Evolutionary conservation across 1,140 invertebrate species (phyloP).

Genomic region (Drosophila bipectinata): DNA sequence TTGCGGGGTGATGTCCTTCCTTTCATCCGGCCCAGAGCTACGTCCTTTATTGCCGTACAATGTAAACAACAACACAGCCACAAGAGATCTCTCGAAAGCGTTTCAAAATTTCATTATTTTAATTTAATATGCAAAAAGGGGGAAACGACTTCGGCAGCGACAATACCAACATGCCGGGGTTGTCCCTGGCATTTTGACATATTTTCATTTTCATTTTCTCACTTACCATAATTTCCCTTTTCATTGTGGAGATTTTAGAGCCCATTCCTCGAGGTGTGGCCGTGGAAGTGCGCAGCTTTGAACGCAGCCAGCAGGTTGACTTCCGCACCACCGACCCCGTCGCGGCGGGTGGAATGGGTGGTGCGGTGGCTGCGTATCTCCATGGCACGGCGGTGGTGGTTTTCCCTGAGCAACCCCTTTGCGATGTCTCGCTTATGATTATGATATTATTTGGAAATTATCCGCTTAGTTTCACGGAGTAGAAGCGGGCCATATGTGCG

Average conservation of each 20-base stretch:
- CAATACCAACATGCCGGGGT: constrained; percentile 3
- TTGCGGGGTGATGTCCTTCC: constrained; percentile 40
- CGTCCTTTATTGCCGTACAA: constrained; percentile 68
- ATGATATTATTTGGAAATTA: constrained; percentile 84
- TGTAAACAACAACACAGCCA: constrained; percentile 65
- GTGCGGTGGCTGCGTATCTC: neutral
- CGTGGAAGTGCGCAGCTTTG: constrained; percentile 70
- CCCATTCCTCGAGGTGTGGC: constrained; percentile 23
- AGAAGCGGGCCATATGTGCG: constrained; percentile 74
- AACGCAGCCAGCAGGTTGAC: constrained; percentile 77
- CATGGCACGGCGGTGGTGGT: constrained; percentile 24
- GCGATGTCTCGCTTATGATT: constrained; percentile 71
- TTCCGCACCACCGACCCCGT: constrained; percentile 32
- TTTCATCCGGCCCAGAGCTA: constrained; percentile 4
- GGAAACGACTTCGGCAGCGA: constrained; percentile 1
- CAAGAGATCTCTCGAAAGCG: constrained; percentile 48
- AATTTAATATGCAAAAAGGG: constrained; percentile 78
- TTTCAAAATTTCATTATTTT: constrained; percentile 81
- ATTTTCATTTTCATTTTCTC: constrained; percentile 69
- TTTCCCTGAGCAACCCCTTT: constrained; percentile 38
- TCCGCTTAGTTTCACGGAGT: constrained; percentile 76
- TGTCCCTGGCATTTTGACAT: constrained; percentile 69
- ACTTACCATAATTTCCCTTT: constrained; percentile 72
- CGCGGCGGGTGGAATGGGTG: neutral
- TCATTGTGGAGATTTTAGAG: constrained; percentile 62